These are phyloP conservation scores for Pangasius larnaudii DNA, from an alignment of 2,797 vertebrate genomes.

Conservation along the genomic window DNA sequence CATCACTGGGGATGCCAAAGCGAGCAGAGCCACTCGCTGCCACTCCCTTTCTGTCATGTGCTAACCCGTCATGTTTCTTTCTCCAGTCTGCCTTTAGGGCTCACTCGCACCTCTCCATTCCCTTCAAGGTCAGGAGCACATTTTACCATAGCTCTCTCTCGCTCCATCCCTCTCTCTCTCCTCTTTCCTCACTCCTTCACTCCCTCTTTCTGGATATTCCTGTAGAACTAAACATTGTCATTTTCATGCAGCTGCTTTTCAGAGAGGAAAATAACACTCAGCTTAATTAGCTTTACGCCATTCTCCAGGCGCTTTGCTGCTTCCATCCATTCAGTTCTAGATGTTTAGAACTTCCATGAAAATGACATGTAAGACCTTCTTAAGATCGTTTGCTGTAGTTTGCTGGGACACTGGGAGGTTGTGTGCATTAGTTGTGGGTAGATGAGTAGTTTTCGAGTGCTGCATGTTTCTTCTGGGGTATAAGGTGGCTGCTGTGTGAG, in stretches of 20 bases:
- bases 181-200: constrained; percentile 25
- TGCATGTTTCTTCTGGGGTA: constrained; percentile 10
- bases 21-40: background rate
- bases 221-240: constrained; percentile 32
- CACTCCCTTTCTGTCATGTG: constrained; percentile 44
- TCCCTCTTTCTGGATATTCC: background rate
- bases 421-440: background rate
- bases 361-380: constrained; percentile 26
- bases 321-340: background rate
- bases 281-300: background rate
- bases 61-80: constrained; percentile 69
- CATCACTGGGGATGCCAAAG: background rate
- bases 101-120: constrained; percentile 70
- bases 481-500: background rate
- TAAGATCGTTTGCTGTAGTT: background rate
- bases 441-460: constrained; percentile 12
- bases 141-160: constrained; percentile 34
- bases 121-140: constrained; percentile 75
- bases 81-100: constrained; percentile 78
- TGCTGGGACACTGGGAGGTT: background rate
- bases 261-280: background rate
- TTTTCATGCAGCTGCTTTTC: constrained; percentile 42
- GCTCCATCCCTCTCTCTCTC: constrained; percentile 20
- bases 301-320: background rate
- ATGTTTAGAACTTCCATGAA: constrained; percentile 7